Evolutionary conservation across 2,797 vertebrate genomes (phyloP), one percentile per base, ranked within the genome.

Genomic region (Rhinatrema bivittatum): DNA sequence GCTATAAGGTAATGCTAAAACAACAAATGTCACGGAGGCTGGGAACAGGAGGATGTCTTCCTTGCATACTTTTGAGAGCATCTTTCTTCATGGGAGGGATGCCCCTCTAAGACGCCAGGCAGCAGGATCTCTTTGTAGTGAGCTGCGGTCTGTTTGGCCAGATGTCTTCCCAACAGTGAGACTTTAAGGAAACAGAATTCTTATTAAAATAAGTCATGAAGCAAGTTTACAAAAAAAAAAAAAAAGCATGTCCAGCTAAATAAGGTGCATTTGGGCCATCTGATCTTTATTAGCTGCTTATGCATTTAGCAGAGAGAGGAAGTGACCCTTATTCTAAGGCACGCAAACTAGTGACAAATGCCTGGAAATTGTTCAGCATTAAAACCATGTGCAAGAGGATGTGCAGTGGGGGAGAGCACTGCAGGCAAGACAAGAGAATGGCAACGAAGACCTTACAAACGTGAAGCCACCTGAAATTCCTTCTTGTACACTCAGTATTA

Each of bases 61-160:
- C 61, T 72, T 64, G 69, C 53, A 66, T 87, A 79, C 86, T 87
- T 78, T 78, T 76, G 67, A 85, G 81, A 83, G 71, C 67, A 72
- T 72, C 74, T 81, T 79, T 75, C 69, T 78, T 71, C 60, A 53
- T 43, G 60, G 58, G 73, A 50, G 62, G 63, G 65, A 60, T 69
- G 70, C 79, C 54, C 39, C 73, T n/a, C n/a, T 41, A 65, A 78
- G 71, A 70, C 65, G 36, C 66, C 74, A 77, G 76, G 70, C 85
- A 66, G 81, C 74, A 72, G 76, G 84, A 65, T 70, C 66, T 65
- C 87, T 89, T 88, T 89, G 87, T 88, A 83, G 84, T 68, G 69
- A 63, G 62, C 65, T 36, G 51, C 68, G 59, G 48, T 71, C 62
- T 94, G 88, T 95, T 94, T 96, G 81, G 71, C 90, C 91, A 97